phyloP scores from a whole-genome alignment of 2,113 vertebrate species.

The Pipra filicauda region DNA sequence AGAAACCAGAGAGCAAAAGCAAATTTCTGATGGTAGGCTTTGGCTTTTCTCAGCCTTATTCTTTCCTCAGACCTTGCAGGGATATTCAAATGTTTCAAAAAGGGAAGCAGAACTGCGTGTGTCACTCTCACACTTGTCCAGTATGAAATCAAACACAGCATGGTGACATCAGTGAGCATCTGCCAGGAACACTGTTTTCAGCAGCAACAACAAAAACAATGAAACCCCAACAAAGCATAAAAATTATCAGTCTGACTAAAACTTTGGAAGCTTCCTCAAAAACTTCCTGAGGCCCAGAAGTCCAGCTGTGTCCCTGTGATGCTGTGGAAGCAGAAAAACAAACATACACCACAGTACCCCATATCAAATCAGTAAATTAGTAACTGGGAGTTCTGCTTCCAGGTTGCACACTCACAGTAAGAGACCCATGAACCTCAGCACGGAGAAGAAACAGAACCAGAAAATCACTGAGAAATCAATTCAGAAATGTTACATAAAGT shows the following conservation, averaged over 20 bases:
- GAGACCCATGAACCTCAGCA: not conserved
- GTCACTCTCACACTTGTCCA: not conserved
- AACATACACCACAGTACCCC: not conserved
- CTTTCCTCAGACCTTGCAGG: not conserved
- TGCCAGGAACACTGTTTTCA: not conserved
- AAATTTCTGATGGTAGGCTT: not conserved
- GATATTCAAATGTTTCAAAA: not conserved
- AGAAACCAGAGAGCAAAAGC: not conserved
- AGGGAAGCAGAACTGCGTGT: not conserved
- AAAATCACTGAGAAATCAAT: not conserved
- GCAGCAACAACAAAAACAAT: not conserved
- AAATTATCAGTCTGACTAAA: not conserved
- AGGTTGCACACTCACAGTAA: not conserved
- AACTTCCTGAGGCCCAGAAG: not conserved
- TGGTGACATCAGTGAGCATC: not conserved
- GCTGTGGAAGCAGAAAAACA: not conserved
- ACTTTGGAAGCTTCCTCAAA: not conserved
- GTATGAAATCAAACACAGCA: not conserved
- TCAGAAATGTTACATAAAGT: not conserved
- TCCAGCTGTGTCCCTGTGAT: not conserved
- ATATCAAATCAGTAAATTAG: not conserved
- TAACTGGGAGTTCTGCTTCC: not conserved
- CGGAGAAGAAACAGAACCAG: not conserved
- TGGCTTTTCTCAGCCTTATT: not conserved
- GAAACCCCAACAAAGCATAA: not conserved